Base-by-base conservation (phyloP, 2,797 vertebrate species). In the Enteromius trimaculatus region DNA sequence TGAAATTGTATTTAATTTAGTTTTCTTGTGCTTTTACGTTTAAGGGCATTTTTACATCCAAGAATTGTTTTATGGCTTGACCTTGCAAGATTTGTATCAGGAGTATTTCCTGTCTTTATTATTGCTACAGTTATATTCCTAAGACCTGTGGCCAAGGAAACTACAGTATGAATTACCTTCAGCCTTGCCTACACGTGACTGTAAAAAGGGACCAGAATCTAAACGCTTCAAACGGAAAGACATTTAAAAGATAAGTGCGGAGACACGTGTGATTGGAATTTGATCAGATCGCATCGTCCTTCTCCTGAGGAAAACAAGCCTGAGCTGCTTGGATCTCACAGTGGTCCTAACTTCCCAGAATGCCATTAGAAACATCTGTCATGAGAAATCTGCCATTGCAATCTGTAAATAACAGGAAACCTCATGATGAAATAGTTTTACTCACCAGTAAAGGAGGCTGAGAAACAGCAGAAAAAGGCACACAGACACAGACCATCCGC, bases 371-470 rank as follows among this genome's bases (percentile, higher is more conserved):
- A 34, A 49, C 70, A 29, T 34, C 2, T 6, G 51, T 58, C 26
- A 44, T 51, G n/a, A 71, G 58, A 77, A 23, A 78, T 55, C 37
- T 62, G 53, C 29, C 31, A 23, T 44, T 39, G 34, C 23, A 51
- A 60, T 70, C 53, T 39, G 51, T 29, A 37, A 69, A 78, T 39
- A 58, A 53, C n/a, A 80, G 58, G 34, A 82, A 82, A 74, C 26
- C 53, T 64, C 26, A 31, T 11, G 8, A 76, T 44, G 11, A 39
- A 65, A 55, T 51, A 37, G 51, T 58, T 34, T 78, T 39, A 89
- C 92, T 92, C 80, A 95, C 95, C 94, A 94, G 90, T 94, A 95
- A 8, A 95, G 90, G 39, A 92, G 90, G 51, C 68, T 51, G 72
- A 91, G 76, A 71, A 94, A 94, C 74, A 93, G n/a, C n/a, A 95